These are phyloP conservation scores for Eledona agricola DNA, from an alignment of 2,888 invertebrate genomes.

Conservation along the genomic window DNA sequence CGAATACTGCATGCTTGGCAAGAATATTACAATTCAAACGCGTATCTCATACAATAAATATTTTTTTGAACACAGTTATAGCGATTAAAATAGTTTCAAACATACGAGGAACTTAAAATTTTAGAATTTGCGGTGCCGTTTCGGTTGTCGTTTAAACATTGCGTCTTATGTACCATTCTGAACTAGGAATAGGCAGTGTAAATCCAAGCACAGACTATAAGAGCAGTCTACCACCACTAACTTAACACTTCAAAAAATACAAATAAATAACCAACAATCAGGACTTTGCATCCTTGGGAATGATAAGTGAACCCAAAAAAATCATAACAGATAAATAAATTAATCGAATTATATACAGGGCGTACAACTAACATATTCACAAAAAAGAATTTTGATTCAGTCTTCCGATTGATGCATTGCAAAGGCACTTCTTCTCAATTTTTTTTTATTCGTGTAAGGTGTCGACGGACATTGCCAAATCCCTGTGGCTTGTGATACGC, in stretches of 20 bases:
- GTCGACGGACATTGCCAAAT: conserved; percentile 60
- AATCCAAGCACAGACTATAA: conserved; percentile 25
- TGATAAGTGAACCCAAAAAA: conserved; percentile 52
- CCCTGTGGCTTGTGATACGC: conserved; percentile 52
- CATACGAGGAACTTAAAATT: conserved; percentile 11
- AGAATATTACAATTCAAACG: conserved; percentile 42
- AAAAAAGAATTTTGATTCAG: conserved; percentile 45
- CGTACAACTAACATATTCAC: conserved; percentile 44
- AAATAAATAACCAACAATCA: conserved; percentile 45
- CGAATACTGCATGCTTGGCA: conserved; percentile 50
- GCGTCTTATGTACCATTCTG: neutral
- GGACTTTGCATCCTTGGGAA: conserved; percentile 53
- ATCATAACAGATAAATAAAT: conserved; percentile 52
- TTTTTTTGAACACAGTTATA: conserved; percentile 15
- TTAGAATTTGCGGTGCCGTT: neutral
- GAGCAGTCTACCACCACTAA: conserved; percentile 41
- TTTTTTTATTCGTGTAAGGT: conserved; percentile 56
- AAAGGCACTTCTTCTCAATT: conserved; percentile 43
- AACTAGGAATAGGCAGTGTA: conserved; percentile 14
- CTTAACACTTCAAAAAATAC: conserved; percentile 31
- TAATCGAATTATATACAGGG: conserved; percentile 49
- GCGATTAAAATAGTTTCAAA: conserved; percentile 8
- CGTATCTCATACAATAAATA: conserved; percentile 31
- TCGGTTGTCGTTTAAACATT: too few relatives aligned
- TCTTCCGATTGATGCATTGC: conserved; percentile 45